phyloP scores from a whole-genome alignment of 2,797 vertebrate genomes.

The Phalanger gymnotis region DNA sequence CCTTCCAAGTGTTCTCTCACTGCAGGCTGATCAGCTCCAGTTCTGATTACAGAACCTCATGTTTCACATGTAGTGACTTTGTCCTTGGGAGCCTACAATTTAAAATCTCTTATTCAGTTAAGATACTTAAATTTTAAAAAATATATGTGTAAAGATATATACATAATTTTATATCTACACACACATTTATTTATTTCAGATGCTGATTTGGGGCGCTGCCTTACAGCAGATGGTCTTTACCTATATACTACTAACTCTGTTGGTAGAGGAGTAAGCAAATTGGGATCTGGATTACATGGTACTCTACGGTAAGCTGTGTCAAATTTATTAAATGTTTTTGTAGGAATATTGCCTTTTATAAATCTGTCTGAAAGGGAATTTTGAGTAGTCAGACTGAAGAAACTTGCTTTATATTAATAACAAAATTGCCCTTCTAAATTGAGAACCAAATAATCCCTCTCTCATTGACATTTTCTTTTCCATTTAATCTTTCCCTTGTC shows the following conservation, averaged over 20 bases:
- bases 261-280: constrained; percentile 97
- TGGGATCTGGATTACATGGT: constrained; percentile 98
- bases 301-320: constrained; percentile 93
- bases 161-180: background rate
- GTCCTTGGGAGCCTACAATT: background rate
- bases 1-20: background rate
- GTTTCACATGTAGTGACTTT: background rate
- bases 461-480: background rate
- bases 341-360: constrained; percentile 20
- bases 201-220: constrained; percentile 96
- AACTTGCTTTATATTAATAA: background rate
- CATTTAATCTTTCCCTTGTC: constrained; percentile 35
- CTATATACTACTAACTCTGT: constrained; percentile 98
- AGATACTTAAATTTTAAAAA: background rate
- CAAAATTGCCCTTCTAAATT: background rate
- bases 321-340: constrained; percentile 35
- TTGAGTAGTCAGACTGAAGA: background rate
- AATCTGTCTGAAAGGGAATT: constrained; percentile 17
- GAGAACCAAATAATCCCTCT: background rate
- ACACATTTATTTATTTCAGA: constrained; percentile 84
- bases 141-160: background rate
- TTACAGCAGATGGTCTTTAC: constrained; percentile 97
- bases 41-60: background rate
- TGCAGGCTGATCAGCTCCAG: background rate
- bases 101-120: background rate